Evolutionary conservation across 2,113 vertebrate genomes (phyloP), one percentile per base, ranked within the genome.

Genomic region (Potamarius usumacintae): DNA sequence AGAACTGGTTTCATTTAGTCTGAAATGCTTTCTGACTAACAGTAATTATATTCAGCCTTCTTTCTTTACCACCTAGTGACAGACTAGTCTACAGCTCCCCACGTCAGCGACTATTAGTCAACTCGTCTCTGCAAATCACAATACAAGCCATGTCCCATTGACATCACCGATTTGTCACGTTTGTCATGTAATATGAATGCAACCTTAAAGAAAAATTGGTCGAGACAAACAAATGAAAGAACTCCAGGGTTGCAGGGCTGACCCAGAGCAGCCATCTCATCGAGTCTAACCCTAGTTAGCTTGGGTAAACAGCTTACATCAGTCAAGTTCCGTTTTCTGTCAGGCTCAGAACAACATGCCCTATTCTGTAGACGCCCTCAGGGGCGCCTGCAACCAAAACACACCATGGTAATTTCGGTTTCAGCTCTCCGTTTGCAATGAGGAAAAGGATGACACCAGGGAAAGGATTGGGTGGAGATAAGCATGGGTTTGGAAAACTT

Each of bases 301-400:
- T 85, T 84, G 86, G 60, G 86, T 82, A 82, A 90, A 85, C 86
- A 89, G 79, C 74, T 83, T 82, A 78, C 62, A 86, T 85, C 77
- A 85, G 83, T 89, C 53, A 8, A 77, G 83, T 65, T 87, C 90
- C 72, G 80, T 62, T 90, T 88, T 91, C 57, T 83, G 89, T 90
- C 89, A 85, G 72, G 84, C 86, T 14, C 50, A 12, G 18, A 72
- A 69, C 76, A 80, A 77, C 30, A 90, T 84, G 69, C 83, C 86
- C 88, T 74, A 72, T 88, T 89, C 86, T 85, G 67, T 88, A 87
- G 17, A 81, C 9, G 72, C 83, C 88, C 25, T 65, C 72, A n/a
- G 27, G 88, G 86, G 88, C 85, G 88, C 86, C 87, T 57, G 55
- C 82, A 91, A 89, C 88, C 86, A 52, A 77, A 89, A 78, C 22